A percentile compares a stretch with the other conserved stretches of the same genome.
These are phyloP conservation scores for Elegia similella DNA, from an alignment of 2,888 invertebrate species.

Conservation along the genomic window DNA sequence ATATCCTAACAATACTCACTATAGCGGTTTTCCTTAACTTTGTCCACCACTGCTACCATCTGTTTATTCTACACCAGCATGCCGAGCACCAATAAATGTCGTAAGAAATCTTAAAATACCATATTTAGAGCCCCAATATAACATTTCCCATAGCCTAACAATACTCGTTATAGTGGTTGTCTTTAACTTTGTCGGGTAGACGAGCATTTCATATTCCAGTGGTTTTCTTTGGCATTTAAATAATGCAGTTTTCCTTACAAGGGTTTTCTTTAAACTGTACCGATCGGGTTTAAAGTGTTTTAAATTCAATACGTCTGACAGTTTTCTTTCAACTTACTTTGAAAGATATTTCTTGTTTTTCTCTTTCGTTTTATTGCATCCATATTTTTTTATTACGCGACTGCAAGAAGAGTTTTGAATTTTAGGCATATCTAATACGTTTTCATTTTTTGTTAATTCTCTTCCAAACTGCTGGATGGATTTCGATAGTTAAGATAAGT, in stretches of 20 bases:
- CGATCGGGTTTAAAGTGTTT: neutral
- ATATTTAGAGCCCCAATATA: neutral
- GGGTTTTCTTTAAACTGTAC: neutral
- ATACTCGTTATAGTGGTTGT: constrained; percentile 11
- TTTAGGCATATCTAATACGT: too few relatives aligned
- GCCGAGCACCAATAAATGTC: too few relatives aligned
- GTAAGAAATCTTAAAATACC: too few relatives aligned
- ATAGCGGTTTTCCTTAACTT: constrained; percentile 6
- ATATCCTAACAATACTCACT: constrained; percentile 1
- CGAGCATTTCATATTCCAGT: constrained; percentile 8
- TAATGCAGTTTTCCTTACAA: constrained; percentile 14
- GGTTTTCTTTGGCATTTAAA: constrained; percentile 2
- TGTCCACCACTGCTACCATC: too few relatives aligned
- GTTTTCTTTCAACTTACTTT: neutral
- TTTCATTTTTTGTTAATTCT: too few relatives aligned
- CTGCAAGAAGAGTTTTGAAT: too few relatives aligned
- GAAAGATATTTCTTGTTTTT: neutral
- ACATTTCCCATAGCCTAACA: neutral
- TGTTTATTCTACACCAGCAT: too few relatives aligned
- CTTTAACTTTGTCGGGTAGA: constrained; percentile 7
- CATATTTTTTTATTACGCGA: too few relatives aligned
- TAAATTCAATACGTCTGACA: constrained; percentile 1
- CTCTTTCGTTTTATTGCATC: neutral
- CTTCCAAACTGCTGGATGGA: too few relatives aligned
- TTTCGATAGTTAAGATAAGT: too few relatives aligned